Conservation (phyloP, 1,140 invertebrate species). For the Drosophila saltans region DNA sequence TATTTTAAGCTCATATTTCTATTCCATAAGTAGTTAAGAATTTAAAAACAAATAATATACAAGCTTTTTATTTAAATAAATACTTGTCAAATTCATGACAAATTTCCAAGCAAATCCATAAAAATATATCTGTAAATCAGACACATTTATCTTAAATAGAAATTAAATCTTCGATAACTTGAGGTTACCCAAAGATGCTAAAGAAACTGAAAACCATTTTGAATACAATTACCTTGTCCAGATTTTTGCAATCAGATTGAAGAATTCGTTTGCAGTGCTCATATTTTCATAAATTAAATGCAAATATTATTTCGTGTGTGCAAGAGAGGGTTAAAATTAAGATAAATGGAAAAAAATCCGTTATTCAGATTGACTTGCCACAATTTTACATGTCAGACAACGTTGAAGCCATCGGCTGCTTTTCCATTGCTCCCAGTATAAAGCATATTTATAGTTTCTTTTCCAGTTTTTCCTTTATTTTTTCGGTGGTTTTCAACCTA, state of each 20-base stretch:
- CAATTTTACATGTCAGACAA: constrained; percentile 41
- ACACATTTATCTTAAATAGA: too few species aligned
- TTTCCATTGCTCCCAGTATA: constrained; percentile 16
- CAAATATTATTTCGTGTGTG: constrained; percentile 25
- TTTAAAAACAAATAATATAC: too few species aligned
- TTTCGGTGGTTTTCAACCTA: constrained; percentile 46
- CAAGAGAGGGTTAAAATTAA: constrained; percentile 21
- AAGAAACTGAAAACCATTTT: too few species aligned
- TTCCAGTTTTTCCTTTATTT: constrained; percentile 30
- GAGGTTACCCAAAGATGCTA: too few species aligned
- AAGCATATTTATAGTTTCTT: constrained; percentile 65
- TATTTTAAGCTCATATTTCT: too few species aligned
- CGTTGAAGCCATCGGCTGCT: constrained; percentile 20
- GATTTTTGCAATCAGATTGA: background rate
- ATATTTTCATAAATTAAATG: constrained; percentile 3
- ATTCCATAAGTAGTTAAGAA: too few species aligned
- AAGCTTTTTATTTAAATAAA: too few species aligned
- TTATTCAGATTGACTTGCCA: constrained; percentile 59
- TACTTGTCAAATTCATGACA: too few species aligned
- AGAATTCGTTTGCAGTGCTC: background rate
- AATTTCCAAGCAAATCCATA: too few species aligned
- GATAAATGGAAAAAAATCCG: constrained; percentile 34
- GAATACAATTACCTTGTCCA: background rate
- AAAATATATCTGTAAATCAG: too few species aligned
- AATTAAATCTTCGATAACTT: too few species aligned